Conservation (phyloP, 2,888 invertebrate genomes). For the Lamellibrachia columna region DNA sequence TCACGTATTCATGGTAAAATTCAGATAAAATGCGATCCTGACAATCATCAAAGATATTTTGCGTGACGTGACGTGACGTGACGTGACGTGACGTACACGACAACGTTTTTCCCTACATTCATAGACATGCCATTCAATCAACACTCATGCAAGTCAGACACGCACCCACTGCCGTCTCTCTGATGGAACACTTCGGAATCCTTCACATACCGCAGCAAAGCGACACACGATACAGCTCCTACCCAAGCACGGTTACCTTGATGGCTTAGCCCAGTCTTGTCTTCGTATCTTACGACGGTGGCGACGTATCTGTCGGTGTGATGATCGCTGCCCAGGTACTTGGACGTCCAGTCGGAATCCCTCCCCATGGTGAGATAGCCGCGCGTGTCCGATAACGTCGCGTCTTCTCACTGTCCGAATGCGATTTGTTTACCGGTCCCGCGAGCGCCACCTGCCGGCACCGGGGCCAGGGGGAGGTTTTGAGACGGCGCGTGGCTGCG, state of each 20-base stretch:
- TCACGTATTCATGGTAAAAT: neutral
- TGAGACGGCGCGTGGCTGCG: neutral
- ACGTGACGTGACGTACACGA: neutral
- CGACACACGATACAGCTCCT: neutral
- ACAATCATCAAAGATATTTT: neutral
- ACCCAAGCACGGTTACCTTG: neutral
- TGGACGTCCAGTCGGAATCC: neutral
- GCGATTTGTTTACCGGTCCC: neutral
- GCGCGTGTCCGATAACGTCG: neutral
- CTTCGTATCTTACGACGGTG: constrained; percentile 1
- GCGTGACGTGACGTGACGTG: neutral
- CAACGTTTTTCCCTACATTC: neutral
- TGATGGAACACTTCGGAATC: neutral
- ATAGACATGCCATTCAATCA: neutral
- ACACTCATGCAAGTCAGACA: neutral
- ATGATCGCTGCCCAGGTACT: constrained; percentile 16
- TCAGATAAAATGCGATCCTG: neutral
- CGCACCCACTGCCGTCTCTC: neutral
- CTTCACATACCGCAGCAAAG: neutral
- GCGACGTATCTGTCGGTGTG: neutral
- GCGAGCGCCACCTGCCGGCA: neutral
- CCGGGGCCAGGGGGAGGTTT: neutral
- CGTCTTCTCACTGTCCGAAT: neutral
- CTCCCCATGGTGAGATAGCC: neutral
- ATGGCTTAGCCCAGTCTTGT: neutral